Evolutionary conservation across 2,797 vertebrate genomes (phyloP), one percentile per base, ranked within the genome.

Genomic region (Schizopygopsis pylzovi): DNA sequence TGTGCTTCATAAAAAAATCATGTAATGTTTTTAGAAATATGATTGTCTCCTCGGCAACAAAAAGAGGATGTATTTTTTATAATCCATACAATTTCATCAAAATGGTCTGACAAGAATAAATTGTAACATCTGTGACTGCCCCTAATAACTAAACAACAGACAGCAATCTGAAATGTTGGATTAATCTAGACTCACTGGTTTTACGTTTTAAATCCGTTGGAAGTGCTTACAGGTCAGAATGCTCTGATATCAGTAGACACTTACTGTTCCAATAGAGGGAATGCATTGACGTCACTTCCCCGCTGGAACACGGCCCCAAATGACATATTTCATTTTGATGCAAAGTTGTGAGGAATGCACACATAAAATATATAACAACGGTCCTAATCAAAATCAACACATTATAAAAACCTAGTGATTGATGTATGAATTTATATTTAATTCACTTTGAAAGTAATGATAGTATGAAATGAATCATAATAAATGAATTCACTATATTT

Each of bases 141-240:
- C 8, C 4, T 59, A 20, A 28, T 28, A 28, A n/a, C 56, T 45
- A 71, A 71, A 71, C 37, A 85, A 12, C 52, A 59, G 20, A 9
- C 52, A n/a, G 67, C 2, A 43, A 47, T 61, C 63, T 11, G 54
- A 78, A 76, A 85, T 47, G 13, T 22, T 33, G 82, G 82, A 87
- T 88, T 88, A 80, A 87, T 82, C 63, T 78, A n/a, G 65, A 33
- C 22, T 82, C 47, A 25, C 28, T 77, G 72, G 56, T 88, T 88
- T 59, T 70, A 49, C 1, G 2, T 59, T 22, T 56, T 63, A 54
- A 88, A 84, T 84, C 85, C 72, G 54, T 47, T 70, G 37, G 41
- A 52, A 88, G 56, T 65, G 81, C 41, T 87, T 37, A 82, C 43
- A 84, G 86, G 18, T 82, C 70, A 81, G 12, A 13, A 37, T 54